Base-by-base conservation (phyloP, 2,888 invertebrate species). In the Psococerastis gibbosa region DNA sequence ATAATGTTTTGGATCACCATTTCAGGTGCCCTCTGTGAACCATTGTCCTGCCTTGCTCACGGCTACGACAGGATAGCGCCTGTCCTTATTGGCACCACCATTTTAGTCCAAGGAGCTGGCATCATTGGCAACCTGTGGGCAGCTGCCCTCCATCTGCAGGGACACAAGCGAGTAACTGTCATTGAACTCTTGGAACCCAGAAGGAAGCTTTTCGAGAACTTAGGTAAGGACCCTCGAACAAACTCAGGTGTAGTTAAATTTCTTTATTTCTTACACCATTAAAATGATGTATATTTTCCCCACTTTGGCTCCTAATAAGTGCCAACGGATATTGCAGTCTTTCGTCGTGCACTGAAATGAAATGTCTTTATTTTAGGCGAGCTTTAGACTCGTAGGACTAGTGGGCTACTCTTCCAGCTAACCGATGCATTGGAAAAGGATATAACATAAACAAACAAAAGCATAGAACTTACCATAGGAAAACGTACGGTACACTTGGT, bases 121-220 rank as follows among this genome's bases (percentile, higher is more conserved):
- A 78, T 80, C 38, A 78, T 80, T 49, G 79, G 80, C 54, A 52
- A 63, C 15, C 60, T 81, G 1, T 80, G 78, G 78, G 60, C 71
- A 1, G 68, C 69, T 1, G 58, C 69, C 0, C 63, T 80, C 1
- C 78, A 80, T 54, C 65, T 73, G 4, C 73, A 74, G 34, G 80
- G 80, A 0, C 75, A 77, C 52, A 63, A 72, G 22, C 72, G 71
- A 8, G 78, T 81, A 1, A 76, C 74, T 0, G 66, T 80, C 3
- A 74, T 75, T 1, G 80, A 80, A 54, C 72, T 74, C 49, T 74
- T 74, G 53, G 55, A 59, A 9, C 55, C 51, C 41, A 54, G 65
- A 20, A 54, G 56, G 38, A 46, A 53, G 22, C 48, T 59, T 4
- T 52, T 56, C 6, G 45, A 68, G 52, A 64, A 62, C 51, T 52